Conservation (phyloP, 2,888 invertebrate species). For the Lathronympha strigana region DNA sequence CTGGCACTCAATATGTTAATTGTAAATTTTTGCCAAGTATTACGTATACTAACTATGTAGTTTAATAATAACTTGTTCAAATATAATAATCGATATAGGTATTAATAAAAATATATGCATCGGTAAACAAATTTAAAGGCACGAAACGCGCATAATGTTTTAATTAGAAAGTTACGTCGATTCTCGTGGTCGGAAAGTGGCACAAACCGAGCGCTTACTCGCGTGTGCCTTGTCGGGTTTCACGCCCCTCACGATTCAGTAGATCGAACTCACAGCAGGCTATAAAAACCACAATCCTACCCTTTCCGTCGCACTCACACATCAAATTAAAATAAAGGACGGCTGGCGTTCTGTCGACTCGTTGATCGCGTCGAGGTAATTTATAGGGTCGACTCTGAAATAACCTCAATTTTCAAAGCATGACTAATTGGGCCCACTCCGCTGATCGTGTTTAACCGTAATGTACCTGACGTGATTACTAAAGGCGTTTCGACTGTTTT, state of each 20-base stretch:
- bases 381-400: constrained; percentile 45
- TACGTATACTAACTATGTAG: too few species aligned
- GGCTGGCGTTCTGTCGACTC: constrained; percentile 15
- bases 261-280: constrained; percentile 18
- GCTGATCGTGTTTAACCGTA: constrained; percentile 41
- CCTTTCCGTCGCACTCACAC: constrained; percentile 21
- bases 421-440: constrained; percentile 58
- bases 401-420: constrained; percentile 57
- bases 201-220: constrained; percentile 67
- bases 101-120: constrained; percentile 4
- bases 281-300: constrained; percentile 4
- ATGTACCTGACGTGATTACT: constrained; percentile 41
- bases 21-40: too few species aligned
- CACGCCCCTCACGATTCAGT: constrained; percentile 53
- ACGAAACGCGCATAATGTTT: constrained; percentile 65
- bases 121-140: not conserved
- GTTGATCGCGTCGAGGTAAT: constrained; percentile 15
- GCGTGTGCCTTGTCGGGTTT: constrained; percentile 62
- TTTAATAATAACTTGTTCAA: too few species aligned
- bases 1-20: too few species aligned
- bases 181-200: constrained; percentile 63
- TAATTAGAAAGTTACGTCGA: constrained; percentile 77
- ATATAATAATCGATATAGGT: too few species aligned
- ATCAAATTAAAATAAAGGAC: constrained; percentile 9
- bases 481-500: constrained; percentile 39